Conservation (phyloP, 2,797 vertebrate genomes). For the Synanceia verrucosa region DNA sequence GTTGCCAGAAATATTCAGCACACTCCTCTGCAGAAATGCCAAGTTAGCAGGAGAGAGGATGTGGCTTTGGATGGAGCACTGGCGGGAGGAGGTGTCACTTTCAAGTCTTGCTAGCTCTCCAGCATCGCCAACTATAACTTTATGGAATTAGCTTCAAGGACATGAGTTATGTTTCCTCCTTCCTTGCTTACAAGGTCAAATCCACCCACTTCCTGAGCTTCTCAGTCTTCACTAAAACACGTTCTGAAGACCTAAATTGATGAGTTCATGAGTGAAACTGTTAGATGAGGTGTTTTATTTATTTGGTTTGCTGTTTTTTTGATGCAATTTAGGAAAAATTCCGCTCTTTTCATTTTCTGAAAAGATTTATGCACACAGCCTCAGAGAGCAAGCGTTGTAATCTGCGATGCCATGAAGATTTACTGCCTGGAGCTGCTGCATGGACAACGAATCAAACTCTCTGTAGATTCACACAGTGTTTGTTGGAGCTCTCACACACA, state of each 20-base stretch:
- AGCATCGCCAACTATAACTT: no score
- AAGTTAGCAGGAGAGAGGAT: no score
- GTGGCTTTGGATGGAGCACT: no score
- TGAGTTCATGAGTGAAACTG: conserved; percentile 26
- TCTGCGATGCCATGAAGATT: conserved; percentile 69
- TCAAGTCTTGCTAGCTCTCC: no score
- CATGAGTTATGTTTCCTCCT: not conserved
- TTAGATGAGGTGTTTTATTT: conserved; percentile 13
- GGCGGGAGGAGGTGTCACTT: no score
- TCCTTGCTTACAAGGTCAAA: not conserved
- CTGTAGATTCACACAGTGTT: conserved; percentile 34
- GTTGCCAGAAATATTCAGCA: no score
- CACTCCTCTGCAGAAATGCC: no score
- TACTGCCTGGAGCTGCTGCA: conserved; percentile 54
- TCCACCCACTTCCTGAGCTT: not conserved
- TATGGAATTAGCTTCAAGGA: not conserved
- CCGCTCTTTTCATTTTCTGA: conserved; percentile 45
- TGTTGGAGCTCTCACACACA: conserved; percentile 32
- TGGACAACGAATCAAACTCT: conserved; percentile 47
- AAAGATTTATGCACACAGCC: conserved; percentile 62
- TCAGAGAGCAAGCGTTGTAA: conserved; percentile 48
- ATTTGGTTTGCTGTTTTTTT: conserved; percentile 16
- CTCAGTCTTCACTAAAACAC: conserved; percentile 1
- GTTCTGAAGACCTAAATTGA: conserved; percentile 15
- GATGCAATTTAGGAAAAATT: conserved; percentile 41